These are phyloP conservation scores for Pteronotus mesoamericanus DNA, from an alignment of 2,797 vertebrate species.

Conservation along the genomic window DNA sequence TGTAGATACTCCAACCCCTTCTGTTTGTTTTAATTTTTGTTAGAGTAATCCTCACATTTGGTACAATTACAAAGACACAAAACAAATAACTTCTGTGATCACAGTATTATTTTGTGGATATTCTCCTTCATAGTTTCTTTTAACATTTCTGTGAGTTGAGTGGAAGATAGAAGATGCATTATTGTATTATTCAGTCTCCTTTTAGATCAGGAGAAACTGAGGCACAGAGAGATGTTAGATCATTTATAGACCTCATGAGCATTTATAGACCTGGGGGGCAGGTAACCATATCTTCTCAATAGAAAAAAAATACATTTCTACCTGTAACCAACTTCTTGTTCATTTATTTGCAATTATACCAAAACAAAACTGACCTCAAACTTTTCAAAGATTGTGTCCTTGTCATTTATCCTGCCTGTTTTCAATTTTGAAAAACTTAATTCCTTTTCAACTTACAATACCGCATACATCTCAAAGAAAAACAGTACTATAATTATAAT, in stretches of 20 bases:
- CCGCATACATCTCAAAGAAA: constrained; percentile 8
- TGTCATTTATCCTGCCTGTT: not conserved
- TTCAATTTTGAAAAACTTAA: not conserved
- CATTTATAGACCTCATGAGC: not conserved
- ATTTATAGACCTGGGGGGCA: not conserved
- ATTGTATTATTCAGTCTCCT: not conserved
- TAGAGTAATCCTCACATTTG: not conserved
- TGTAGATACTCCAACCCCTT: not conserved
- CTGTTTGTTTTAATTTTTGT: not conserved
- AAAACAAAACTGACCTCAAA: not conserved
- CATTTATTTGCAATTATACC: not conserved
- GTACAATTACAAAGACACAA: not conserved
- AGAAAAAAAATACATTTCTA: not conserved
- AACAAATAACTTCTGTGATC: not conserved
- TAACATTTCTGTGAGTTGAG: not conserved
- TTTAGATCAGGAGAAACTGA: not conserved
- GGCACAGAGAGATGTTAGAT: not conserved
- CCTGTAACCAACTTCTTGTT: not conserved
- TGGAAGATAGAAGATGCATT: not conserved
- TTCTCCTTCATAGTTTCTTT: not conserved
- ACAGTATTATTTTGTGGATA: not conserved
- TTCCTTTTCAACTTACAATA: not conserved
- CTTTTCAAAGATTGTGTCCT: not conserved
- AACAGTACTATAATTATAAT: not conserved
- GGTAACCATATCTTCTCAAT: not conserved